phyloP scores from a whole-genome alignment of 2,113 vertebrate genomes.

The Sisor rabdophorus region DNA sequence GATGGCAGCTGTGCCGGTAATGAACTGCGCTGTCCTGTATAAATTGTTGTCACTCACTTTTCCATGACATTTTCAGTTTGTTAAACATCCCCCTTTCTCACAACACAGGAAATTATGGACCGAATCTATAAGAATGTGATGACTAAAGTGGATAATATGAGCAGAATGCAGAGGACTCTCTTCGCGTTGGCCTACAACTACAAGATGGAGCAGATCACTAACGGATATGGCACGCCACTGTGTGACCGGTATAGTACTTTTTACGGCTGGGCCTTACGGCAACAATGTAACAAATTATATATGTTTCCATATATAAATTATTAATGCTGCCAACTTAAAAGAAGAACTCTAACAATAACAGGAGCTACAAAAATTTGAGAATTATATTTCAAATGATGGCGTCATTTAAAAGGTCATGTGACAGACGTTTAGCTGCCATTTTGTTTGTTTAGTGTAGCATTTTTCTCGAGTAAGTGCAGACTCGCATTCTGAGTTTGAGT shows the following conservation, averaged over 20 bases:
- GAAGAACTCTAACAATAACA: too few species aligned
- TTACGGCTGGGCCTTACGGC: too few species aligned
- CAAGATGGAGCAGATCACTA: constrained; percentile 96
- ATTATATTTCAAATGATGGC: too few species aligned
- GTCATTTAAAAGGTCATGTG: too few species aligned
- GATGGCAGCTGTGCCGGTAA: constrained; percentile 97
- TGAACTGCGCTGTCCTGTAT: constrained; percentile 37
- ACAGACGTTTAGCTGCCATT: too few species aligned
- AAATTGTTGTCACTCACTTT: neutral
- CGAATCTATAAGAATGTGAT: constrained; percentile 98
- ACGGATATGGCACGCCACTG: constrained; percentile 84
- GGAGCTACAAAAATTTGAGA: too few species aligned
- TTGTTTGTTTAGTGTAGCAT: too few species aligned
- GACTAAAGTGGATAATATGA: constrained; percentile 97
- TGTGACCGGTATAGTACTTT: constrained; percentile 78
- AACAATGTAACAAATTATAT: too few species aligned
- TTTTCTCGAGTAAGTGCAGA: too few species aligned
- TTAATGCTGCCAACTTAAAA: too few species aligned
- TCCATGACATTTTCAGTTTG: neutral
- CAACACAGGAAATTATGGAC: constrained; percentile 94
- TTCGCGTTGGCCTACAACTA: constrained; percentile 98
- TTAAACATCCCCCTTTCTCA: neutral
- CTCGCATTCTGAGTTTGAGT: too few species aligned
- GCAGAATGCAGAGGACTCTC: constrained; percentile 81
- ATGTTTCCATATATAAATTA: too few species aligned